Evolutionary conservation across 2,888 invertebrate species (phyloP).

Genomic region (Dynastes tityus): DNA sequence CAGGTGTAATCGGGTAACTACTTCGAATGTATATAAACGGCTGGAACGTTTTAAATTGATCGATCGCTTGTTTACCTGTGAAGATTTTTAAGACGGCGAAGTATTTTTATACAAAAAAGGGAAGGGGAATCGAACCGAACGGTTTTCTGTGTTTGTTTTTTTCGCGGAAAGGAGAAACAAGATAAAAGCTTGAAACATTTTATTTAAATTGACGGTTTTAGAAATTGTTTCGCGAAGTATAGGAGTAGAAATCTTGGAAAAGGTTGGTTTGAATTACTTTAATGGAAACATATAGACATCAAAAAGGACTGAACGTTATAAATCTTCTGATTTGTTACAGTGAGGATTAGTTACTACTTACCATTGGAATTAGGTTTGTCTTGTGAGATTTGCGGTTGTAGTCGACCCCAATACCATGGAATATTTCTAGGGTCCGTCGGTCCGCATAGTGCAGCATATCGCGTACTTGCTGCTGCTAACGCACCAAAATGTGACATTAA

Average conservation of each 20-base stretch:
- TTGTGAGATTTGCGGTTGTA: conserved; percentile 71
- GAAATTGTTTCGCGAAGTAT: background rate
- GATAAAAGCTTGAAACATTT: background rate
- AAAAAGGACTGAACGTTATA: too few species aligned
- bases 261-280: too few species aligned
- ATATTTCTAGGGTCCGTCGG: conserved; percentile 69
- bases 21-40: conserved; percentile 50
- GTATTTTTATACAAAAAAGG: background rate
- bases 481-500: conserved; percentile 89
- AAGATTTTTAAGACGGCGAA: conserved; percentile 16
- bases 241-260: too few species aligned
- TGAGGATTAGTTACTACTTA: conserved; percentile 66
- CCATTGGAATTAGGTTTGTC: conserved; percentile 79
- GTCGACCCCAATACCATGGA: conserved; percentile 80
- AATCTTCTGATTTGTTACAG: too few species aligned
- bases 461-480: conserved; percentile 75
- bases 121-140: background rate
- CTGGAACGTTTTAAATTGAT: conserved; percentile 45
- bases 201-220: conserved; percentile 3
- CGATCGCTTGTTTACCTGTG: conserved; percentile 39
- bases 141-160: background rate
- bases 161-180: background rate
- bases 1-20: conserved; percentile 40
- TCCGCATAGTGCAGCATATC: conserved; percentile 80
- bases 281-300: too few species aligned